These are phyloP conservation scores for Stegodyphus mimosarum DNA, from an alignment of 1,140 invertebrate genomes.

Conservation along the genomic window DNA sequence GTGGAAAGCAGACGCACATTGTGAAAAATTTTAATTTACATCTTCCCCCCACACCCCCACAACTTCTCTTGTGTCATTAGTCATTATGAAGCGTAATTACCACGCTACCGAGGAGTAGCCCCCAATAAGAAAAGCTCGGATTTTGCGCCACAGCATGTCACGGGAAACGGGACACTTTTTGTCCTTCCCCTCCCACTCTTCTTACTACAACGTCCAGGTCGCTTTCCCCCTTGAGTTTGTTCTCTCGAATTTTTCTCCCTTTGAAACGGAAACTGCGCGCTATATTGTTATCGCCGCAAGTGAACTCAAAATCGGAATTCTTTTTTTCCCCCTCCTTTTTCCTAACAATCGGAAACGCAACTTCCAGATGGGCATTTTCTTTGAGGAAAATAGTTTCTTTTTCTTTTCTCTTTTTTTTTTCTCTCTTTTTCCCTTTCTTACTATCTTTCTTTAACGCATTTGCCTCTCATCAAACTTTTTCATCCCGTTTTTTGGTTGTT, in stretches of 20 bases:
- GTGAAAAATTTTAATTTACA: constrained; percentile 58
- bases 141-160: constrained; percentile 20
- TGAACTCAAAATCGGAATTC: constrained; percentile 53
- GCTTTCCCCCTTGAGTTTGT: constrained; percentile 23
- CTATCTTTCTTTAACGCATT: constrained; percentile 47
- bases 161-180: constrained; percentile 37
- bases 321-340: constrained; percentile 41
- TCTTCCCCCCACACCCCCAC: constrained; percentile 11
- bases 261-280: constrained; percentile 27
- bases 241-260: constrained; percentile 11
- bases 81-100: constrained; percentile 59
- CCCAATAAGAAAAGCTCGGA: constrained; percentile 41
- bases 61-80: constrained; percentile 48
- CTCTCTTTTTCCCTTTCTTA: too few species aligned
- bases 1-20: constrained; percentile 51
- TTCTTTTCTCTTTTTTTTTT: constrained; percentile 17
- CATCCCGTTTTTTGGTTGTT: constrained; percentile 54
- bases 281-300: constrained; percentile 57
- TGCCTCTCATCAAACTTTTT: constrained; percentile 52
- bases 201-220: not conserved
- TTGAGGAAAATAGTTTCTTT: constrained; percentile 22
- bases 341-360: constrained; percentile 56
- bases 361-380: constrained; percentile 54
- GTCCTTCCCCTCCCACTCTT: not conserved
- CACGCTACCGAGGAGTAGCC: constrained; percentile 33